Conservation (phyloP, 2,797 vertebrate genomes). For the Clarias fuscus region DNA sequence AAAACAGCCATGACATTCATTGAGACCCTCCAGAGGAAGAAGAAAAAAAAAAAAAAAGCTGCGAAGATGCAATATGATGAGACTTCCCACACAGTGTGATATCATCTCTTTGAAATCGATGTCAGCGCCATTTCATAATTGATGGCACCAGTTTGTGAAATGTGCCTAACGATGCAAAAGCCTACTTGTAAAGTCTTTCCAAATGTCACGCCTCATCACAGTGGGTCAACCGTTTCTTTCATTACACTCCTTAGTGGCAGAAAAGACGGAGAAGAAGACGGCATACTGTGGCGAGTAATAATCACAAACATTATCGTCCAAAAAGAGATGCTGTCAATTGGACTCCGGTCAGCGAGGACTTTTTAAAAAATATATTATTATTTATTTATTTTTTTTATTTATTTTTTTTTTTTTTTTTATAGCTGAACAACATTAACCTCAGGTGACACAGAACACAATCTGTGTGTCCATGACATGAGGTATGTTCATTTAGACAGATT, state of each 20-base stretch:
- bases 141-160: constrained; percentile 21
- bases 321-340: neutral
- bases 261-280: neutral
- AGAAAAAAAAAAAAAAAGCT: neutral
- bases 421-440: constrained; percentile 1
- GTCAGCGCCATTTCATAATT: constrained; percentile 22
- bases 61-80: constrained; percentile 14
- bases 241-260: constrained; percentile 3
- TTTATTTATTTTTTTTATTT: too few species aligned
- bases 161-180: constrained; percentile 21
- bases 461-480: neutral
- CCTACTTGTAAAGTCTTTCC: constrained; percentile 10
- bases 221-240: constrained; percentile 5
- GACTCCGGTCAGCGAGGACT: neutral
- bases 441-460: neutral
- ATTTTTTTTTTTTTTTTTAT: neutral
- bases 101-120: constrained; percentile 24
- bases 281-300: neutral
- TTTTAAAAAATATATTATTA: too few species aligned
- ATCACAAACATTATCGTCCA: constrained; percentile 1
- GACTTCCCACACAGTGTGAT: constrained; percentile 17
- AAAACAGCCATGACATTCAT: neutral
- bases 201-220: constrained; percentile 21
- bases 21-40: neutral
- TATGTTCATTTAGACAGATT: neutral